Evolutionary conservation across 2,888 invertebrate genomes (phyloP), one percentile per base, ranked within the genome.

Genomic region (Furcula furcula): DNA sequence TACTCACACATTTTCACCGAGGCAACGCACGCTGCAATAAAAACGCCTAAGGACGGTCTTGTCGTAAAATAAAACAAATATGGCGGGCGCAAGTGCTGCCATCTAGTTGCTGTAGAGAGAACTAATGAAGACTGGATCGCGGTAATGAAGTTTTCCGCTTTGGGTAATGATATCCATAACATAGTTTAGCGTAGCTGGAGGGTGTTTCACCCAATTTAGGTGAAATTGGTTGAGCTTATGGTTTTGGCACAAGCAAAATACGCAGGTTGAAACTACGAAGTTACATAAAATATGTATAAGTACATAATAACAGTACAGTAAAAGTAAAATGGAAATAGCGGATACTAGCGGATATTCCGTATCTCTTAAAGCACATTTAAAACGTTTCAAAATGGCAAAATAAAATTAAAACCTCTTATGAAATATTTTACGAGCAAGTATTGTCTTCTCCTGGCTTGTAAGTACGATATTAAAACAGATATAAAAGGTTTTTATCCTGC

Each of bases 51-150:
- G 44, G 32, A 11, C 28, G 10, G 41, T 29, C 27, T 22, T 29
- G 18, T 48, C 43, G 33, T 55, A 56, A 55, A 56, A 46, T 35
- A 44, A 43, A 47, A 47, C 37, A 38, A 46, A 47, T 19, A 42
- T 40, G 44, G 34, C 27, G 16, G 21, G 15, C 0, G 5, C 14
- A 20, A 25, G 7, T 34, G 12, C 22, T 11, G 32, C 30, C 49
- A 33, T 31, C 53, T 40, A 39, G 29, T 20, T 34, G 20, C 19
- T 11, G 23, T 21, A 7, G 5, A 18, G 28, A 22, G 36, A 39
- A 44, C 40, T 52, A 52, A 55, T 39, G 41, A 49, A 14, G 29
- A 32, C 49, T 44, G 30, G 39, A 37, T 40, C 37, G 27, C 22
- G 16, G 30, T 49, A 41, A 42, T 46, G 32, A 55, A 46, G 46